Percentiles rank a stretch among this genome's conserved stretches.
Evolutionary conservation across 2,797 vertebrate genomes (phyloP).

Genomic region (Luscinia luscinia): DNA sequence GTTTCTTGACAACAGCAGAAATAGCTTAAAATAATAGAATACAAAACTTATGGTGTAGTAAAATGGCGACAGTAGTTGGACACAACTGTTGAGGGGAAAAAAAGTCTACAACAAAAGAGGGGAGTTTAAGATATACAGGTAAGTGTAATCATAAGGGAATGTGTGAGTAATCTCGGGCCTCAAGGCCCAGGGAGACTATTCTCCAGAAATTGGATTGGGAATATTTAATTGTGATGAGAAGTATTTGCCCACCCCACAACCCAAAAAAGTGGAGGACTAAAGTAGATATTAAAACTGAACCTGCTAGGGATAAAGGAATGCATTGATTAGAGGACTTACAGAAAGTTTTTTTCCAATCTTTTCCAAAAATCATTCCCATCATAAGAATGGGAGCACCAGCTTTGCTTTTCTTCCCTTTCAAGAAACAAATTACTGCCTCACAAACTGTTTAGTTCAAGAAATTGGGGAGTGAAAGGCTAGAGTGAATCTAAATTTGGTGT

Average conservation of each 20-base stretch:
- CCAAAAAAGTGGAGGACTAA: not conserved
- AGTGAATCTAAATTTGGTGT: not conserved
- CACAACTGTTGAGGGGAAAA: not conserved
- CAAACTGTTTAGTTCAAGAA: not conserved
- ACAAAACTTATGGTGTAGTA: not conserved
- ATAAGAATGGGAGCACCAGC: not conserved
- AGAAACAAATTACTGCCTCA: not conserved
- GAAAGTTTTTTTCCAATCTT: not conserved
- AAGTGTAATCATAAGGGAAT: not conserved
- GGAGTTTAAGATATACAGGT: not conserved
- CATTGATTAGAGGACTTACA: not conserved
- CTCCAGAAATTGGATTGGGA: not conserved
- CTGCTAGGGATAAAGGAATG: not conserved
- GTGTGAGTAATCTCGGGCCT: not conserved
- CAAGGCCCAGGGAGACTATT: not conserved
- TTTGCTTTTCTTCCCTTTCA: not conserved
- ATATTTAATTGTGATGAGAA: not conserved
- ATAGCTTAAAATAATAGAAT: not conserved
- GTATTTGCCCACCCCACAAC: not conserved
- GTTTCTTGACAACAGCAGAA: not conserved
- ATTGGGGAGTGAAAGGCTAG: not conserved
- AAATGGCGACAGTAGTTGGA: not conserved
- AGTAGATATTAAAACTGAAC: not conserved
- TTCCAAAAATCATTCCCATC: not conserved
- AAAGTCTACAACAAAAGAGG: not conserved